Evolutionary conservation across 2,113 vertebrate species (phyloP), one percentile per base, ranked within the genome.

Genomic region (Mesocricetus auratus): DNA sequence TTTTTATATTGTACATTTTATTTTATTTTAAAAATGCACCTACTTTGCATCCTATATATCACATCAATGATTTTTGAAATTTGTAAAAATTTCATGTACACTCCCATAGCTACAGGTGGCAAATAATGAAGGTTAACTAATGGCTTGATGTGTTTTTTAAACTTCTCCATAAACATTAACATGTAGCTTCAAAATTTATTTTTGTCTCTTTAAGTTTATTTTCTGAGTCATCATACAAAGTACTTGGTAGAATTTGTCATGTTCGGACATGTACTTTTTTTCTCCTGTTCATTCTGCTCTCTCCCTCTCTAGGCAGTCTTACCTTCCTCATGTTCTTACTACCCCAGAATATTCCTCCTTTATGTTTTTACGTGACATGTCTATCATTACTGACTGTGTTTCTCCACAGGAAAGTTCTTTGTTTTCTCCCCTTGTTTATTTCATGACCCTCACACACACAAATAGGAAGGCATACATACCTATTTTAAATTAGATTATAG

Each of bases 241-340:
- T 24, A 22, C 4, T 42, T 0, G 3, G 21, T 71, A n/a, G 39
- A 11, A 11, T 11, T 74, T 42, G n/a, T 4, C 71, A 12, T 24
- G 10, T 42, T 74, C 71, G 42, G 9, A 39, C 0, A 10, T 10
- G 3, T 1, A n/a, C 22, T 6, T 42, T 1, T 2, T 22, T 74
- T 47, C 8, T 47, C 47, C 33, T n/a, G 33, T 21, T 39, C 21
- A 21, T n/a, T 21, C 19, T 10, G 3, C 7, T 71, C 17, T n/a
- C n/a, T 71, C 17, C 19, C n/a, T 24, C 3, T 8, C 69, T 22
- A 39, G 6, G 7, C 68, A n/a, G 16, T 6, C 64, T 31, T n/a
- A 15, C 13, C 1, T 3, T 73, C 68, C 6, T 5, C 1, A 69
- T 19, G 68, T n/a, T 36, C 68, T 69, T 36, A 13, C 6, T 66